Evolutionary conservation across 2,797 vertebrate species (phyloP), one percentile per base, ranked within the genome.

Genomic region (Oreonectes daqikongensis): DNA sequence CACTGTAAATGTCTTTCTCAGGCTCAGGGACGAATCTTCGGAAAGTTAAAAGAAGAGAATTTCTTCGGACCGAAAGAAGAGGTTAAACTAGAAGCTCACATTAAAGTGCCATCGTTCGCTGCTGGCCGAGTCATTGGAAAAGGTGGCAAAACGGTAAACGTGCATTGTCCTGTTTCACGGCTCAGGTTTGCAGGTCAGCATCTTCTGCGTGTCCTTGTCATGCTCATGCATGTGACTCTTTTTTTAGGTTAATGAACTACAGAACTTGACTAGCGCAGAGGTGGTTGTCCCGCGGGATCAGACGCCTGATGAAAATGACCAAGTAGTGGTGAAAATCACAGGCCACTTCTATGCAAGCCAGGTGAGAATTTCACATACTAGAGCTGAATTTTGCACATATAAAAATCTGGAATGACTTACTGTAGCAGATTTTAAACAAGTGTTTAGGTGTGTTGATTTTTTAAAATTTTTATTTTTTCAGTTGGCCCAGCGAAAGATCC

Each of bases 301-400:
- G 94, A 97, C 95, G 1, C 98, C 98, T 53, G 98, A 99, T 57
- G 98, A 99, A 88, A 97, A 98, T 2, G 97, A 99, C 88, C 96
- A 98, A 91, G 98, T 99, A 80, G 93, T 99, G 84, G 98, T 99
- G 59, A 99, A 99, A 91, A 99, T 99, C 90, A 98, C 94, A 67
- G 98, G 98, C 85, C 98, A 99, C 86, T 99, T 99, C 93, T 99
- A 98, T 91, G 97, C 98, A 87, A 98, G 97, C 90, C 98, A 99
- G 97, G 98, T 18, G 30, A 30, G 18, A 10, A 24, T 3, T n/a
- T 61, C 8, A 53, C 32, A 17, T 20, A 1, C 2, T 57, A 46
- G 0, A 57, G 17, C 18, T 55, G 32, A 9, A 4, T n/a, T 61
- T 4, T 26, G 28, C 0, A 4, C 8, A 11, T 11, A n/a, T 11